Evolutionary conservation across 1,140 invertebrate species (phyloP).

Genomic region (Bombus sibiricus): DNA sequence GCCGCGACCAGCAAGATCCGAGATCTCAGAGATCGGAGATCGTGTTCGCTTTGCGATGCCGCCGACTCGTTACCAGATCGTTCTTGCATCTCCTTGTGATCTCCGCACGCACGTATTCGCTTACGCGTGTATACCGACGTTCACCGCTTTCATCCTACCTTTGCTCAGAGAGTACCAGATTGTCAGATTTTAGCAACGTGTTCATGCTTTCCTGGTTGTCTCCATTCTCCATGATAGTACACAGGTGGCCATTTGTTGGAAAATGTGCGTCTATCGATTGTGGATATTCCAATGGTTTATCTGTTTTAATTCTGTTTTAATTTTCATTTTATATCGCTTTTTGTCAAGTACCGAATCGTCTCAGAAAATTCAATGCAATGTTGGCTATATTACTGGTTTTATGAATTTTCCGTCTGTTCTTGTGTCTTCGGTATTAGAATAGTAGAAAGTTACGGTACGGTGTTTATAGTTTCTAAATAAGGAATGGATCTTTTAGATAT

Average conservation of each 20-base stretch:
- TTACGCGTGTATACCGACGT: conserved; percentile 3
- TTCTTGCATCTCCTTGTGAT: conserved; percentile 27
- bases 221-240: not conserved
- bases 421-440: too few species aligned
- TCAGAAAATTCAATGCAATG: too few species aligned
- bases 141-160: conserved; percentile 3
- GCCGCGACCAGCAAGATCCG: conserved; percentile 1
- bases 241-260: not conserved
- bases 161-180: too few species aligned
- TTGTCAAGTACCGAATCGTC: not conserved
- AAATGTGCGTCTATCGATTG: not conserved
- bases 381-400: too few species aligned
- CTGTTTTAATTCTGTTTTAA: not conserved
- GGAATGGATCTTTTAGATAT: too few species aligned
- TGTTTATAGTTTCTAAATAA: too few species aligned
- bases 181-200: not conserved
- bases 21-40: conserved; percentile 57
- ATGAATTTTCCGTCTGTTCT: too few species aligned
- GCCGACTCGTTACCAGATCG: conserved; percentile 56
- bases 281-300: too few species aligned
- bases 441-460: too few species aligned
- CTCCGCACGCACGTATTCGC: conserved; percentile 27
- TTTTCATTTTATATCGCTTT: not conserved
- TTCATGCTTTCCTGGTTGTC: not conserved
- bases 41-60: conserved; percentile 58